Percentiles rank a stretch among this genome's conserved stretches.
phyloP scores from a whole-genome alignment of 2,797 vertebrate species.

The Tokudaia tokunoshimensis region DNA sequence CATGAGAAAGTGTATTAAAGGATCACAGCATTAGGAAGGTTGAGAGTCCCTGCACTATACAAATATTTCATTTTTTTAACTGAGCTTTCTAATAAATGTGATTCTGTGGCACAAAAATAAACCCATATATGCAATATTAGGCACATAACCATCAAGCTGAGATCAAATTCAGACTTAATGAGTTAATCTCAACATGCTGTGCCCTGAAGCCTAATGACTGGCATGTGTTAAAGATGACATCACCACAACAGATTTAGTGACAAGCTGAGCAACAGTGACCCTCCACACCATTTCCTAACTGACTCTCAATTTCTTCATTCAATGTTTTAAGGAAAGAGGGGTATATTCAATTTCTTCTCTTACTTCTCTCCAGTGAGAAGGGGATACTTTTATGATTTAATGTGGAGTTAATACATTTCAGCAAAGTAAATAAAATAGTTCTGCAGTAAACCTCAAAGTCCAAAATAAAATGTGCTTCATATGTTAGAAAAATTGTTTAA shows the following conservation, averaged over 20 bases:
- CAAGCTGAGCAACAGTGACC: neutral
- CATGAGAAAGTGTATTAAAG: neutral
- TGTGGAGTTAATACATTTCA: neutral
- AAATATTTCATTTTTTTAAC: neutral
- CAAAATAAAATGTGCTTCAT: neutral
- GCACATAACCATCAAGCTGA: neutral
- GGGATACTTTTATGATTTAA: neutral
- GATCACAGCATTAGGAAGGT: neutral
- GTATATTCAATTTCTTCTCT: neutral
- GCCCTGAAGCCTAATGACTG: neutral
- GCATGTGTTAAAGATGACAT: neutral
- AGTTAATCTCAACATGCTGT: neutral
- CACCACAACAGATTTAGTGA: neutral
- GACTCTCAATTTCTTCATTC: neutral
- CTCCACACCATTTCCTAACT: neutral
- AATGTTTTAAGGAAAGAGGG: neutral
- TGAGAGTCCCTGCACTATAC: neutral
- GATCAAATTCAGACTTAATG: slow-evolving; percentile 40
- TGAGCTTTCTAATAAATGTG: neutral
- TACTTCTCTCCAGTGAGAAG: neutral
- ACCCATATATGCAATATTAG: neutral
- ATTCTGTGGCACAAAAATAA: neutral
- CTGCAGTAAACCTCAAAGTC: neutral
- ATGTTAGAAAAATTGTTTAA: neutral
- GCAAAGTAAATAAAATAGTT: neutral